Base-by-base conservation (phyloP, 2,888 invertebrate species). In the Stenurella melanura region DNA sequence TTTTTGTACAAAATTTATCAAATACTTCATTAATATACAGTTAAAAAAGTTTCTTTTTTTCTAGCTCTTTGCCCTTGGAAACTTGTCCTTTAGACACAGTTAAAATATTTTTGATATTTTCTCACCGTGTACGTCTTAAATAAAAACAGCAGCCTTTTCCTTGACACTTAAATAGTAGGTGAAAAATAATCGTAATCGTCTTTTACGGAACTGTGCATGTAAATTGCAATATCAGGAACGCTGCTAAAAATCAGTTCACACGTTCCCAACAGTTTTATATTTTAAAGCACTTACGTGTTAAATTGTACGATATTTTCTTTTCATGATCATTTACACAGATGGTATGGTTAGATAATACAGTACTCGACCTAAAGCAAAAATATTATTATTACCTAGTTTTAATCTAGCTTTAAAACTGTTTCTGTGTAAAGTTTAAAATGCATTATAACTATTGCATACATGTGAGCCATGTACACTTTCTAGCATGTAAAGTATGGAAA, bases 361-460 rank as follows among this genome's bases (percentile, higher is more conserved):
- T 6, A 50, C 50, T n/a, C 42, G 15, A 50, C 50, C 5, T 50
- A n/a, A 50, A n/a, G 50, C 50, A n/a, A 50, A 50, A 50, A 42
- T 42, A 50, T n/a, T 50, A 50, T 50, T n/a, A 50, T 50, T 50
- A 50, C 50, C 50, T 50, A 50, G n/a, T 42, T 50, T 50, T 50
- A 50, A 50, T 50, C n/a, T 50, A n/a, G 50, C 4, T 50, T 50
- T 50, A 50, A 50, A 42, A 42, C 15, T 42, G 12, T 42, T 42
- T 42, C 50, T n/a, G 0, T 50, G 50, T 50, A 7, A 50, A 50
- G 50, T 50, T 12, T 50, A 7, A 12, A 50, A n/a, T 12, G 50
- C 12, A 50, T 2, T 38, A 7, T 42, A 50, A n/a, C 15, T n/a
- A 34, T 34, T 34, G 5, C 15, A 6, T 15, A n/a, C 12, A 50